These are phyloP conservation scores for Amazona guildingii DNA, from an alignment of 2,113 vertebrate species.

Conservation along the genomic window DNA sequence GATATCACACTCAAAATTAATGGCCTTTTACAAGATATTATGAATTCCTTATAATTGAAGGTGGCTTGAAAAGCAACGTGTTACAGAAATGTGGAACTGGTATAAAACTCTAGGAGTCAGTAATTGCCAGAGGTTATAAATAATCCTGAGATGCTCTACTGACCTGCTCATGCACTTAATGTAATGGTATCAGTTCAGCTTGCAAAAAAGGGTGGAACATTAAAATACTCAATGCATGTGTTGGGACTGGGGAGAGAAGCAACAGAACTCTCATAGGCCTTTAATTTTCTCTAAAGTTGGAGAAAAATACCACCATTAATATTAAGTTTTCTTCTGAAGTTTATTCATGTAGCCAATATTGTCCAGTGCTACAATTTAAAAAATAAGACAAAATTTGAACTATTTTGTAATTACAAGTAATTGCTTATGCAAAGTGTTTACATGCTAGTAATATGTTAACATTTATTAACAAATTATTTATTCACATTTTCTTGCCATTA, in stretches of 20 bases:
- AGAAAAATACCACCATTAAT: neutral
- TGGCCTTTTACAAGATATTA: neutral
- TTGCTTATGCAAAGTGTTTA: neutral
- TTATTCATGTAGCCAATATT: neutral
- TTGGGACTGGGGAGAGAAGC: neutral
- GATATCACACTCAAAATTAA: neutral
- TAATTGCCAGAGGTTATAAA: neutral
- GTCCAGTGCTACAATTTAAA: neutral
- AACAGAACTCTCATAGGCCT: neutral
- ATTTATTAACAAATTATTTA: neutral
- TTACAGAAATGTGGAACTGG: slow-evolving; percentile 6
- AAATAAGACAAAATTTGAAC: neutral
- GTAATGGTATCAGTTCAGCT: slow-evolving; percentile 13
- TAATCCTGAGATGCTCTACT: neutral
- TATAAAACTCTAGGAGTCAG: neutral
- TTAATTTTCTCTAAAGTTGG: neutral
- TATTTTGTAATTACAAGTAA: neutral
- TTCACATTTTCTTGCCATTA: neutral
- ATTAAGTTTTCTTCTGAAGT: neutral
- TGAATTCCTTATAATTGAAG: neutral
- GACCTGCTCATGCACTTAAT: neutral
- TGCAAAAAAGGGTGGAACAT: neutral
- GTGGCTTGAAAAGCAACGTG: neutral
- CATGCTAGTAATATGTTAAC: neutral
- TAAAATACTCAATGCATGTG: neutral